Conservation (phyloP, 2,113 vertebrate species). For the Gopherus evgoodei region DNA sequence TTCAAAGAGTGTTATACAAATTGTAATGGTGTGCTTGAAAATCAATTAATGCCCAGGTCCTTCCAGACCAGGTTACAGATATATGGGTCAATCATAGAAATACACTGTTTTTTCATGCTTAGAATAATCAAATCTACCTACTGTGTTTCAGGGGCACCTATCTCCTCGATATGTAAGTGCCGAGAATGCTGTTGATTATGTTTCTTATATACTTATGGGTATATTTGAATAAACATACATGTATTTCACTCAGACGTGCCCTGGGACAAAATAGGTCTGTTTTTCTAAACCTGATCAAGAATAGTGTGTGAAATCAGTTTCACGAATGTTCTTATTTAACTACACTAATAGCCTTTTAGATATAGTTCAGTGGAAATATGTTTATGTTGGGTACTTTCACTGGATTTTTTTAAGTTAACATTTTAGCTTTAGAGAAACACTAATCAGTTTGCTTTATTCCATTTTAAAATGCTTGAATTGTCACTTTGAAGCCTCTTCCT, state of each 20-base stretch:
- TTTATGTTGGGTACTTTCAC: conserved; percentile 57
- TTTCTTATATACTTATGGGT: conserved; percentile 67
- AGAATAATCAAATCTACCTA: conserved; percentile 30
- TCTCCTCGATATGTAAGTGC: conserved; percentile 52
- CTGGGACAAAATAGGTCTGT: conserved; percentile 74
- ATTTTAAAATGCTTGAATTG: not conserved
- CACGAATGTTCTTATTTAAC: conserved; percentile 12
- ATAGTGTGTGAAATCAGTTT: conserved; percentile 61
- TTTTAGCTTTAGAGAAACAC: not conserved
- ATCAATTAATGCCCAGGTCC: conserved; percentile 60
- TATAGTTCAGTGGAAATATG: conserved; percentile 18
- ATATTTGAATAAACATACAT: conserved; percentile 70
- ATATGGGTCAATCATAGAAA: conserved; percentile 58
- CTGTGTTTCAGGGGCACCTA: conserved; percentile 64
- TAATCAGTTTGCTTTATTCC: conserved; percentile 72
- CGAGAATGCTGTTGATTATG: conserved; percentile 46
- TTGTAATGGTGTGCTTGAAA: conserved; percentile 78
- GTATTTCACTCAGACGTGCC: conserved; percentile 76
- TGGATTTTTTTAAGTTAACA: not conserved
- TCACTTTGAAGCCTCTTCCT: conserved; percentile 21
- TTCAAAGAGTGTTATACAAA: conserved; percentile 79
- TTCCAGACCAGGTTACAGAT: conserved; percentile 73
- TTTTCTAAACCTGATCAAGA: conserved; percentile 61
- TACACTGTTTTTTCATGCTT: not conserved
- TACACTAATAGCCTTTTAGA: conserved; percentile 21